phyloP scores from a whole-genome alignment of 2,888 invertebrate genomes.

The Nephrotoma flavescens region DNA sequence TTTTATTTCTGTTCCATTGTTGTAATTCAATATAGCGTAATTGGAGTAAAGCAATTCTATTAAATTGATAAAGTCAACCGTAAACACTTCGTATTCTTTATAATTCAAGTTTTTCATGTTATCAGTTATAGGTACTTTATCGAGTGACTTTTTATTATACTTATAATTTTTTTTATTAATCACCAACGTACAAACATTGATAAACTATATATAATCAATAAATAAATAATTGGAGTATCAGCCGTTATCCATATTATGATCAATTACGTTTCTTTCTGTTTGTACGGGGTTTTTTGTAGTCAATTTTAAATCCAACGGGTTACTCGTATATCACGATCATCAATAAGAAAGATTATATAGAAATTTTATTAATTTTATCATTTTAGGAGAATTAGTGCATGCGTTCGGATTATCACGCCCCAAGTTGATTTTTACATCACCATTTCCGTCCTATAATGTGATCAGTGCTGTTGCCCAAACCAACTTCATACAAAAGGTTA shows the following conservation, averaged over 20 bases:
- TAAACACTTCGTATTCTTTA: background rate
- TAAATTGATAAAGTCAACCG: no score
- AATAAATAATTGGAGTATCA: background rate
- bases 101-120: background rate
- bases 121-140: background rate
- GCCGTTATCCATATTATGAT: background rate
- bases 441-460: conserved; percentile 19
- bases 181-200: background rate
- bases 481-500: conserved; percentile 38
- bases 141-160: background rate
- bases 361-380: background rate
- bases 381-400: conserved; percentile 50
- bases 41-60: no score
- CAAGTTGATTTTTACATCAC: conserved; percentile 50
- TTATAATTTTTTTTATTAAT: background rate
- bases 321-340: background rate
- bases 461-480: conserved; percentile 37
- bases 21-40: no score
- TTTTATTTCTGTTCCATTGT: no score
- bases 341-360: background rate
- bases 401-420: conserved; percentile 53
- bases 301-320: background rate
- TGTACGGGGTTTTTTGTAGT: background rate
- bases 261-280: background rate
- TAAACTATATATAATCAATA: background rate